A percentile compares a stretch with the other conserved stretches of the same genome.
These are phyloP conservation scores for Melinaea menophilus DNA, from an alignment of 2,888 invertebrate genomes.

Conservation along the genomic window DNA sequence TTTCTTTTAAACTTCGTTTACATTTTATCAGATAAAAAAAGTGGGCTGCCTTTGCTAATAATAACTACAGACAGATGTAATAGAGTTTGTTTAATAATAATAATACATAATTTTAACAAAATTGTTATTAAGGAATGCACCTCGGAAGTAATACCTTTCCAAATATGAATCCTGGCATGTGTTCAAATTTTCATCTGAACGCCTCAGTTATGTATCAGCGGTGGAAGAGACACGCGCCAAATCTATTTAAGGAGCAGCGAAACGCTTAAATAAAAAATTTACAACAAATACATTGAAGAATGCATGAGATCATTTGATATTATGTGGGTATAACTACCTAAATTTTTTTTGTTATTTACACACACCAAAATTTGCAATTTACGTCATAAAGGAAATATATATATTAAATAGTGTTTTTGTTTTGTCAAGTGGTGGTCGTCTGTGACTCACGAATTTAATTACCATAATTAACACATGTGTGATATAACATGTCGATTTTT, in stretches of 20 bases:
- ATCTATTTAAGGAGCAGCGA: slow-evolving; percentile 36
- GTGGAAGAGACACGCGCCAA: slow-evolving; percentile 47
- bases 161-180: slow-evolving; percentile 45
- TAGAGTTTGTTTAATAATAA: neutral
- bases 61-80: no score
- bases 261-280: slow-evolving; percentile 28
- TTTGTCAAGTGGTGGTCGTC: slow-evolving; percentile 65
- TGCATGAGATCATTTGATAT: slow-evolving; percentile 2
- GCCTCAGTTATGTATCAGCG: slow-evolving; percentile 40
- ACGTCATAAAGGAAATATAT: slow-evolving; percentile 57
- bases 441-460: slow-evolving; percentile 72
- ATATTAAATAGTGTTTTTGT: slow-evolving; percentile 63
- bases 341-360: slow-evolving; percentile 6
- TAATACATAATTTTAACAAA: slow-evolving; percentile 26
- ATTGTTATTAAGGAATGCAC: slow-evolving; percentile 46
- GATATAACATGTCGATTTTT: slow-evolving; percentile 44
- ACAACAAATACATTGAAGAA: slow-evolving; percentile 13
- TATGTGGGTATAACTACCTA: neutral
- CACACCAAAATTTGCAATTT: slow-evolving; percentile 27
- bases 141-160: slow-evolving; percentile 62
- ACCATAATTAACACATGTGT: slow-evolving; percentile 61
- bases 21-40: no score
- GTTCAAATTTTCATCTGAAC: slow-evolving; percentile 51
- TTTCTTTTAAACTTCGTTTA: no score
- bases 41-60: no score